These are phyloP conservation scores for Ciconia nigra DNA, from an alignment of 2,797 vertebrate genomes.

Conservation along the genomic window DNA sequence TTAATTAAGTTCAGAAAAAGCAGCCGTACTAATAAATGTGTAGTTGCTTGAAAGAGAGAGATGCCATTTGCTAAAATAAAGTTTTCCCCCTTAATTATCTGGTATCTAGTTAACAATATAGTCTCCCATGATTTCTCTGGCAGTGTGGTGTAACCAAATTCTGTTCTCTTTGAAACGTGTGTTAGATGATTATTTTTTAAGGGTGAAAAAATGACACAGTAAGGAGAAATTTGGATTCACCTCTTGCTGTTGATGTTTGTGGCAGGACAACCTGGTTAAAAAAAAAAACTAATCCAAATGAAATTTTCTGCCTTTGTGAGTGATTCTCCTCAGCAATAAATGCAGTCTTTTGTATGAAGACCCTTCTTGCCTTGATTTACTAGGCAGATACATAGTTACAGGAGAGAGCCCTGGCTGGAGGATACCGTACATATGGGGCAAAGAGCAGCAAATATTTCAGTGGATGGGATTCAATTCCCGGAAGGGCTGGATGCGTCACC, in stretches of 20 bases:
- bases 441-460: background rate
- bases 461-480: background rate
- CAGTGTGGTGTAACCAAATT: background rate
- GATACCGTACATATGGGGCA: background rate
- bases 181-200: background rate
- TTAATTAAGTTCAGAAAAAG: constrained; percentile 4
- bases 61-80: background rate
- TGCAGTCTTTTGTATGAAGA: background rate
- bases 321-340: background rate
- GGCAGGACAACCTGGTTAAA: background rate
- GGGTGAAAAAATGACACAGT: background rate
- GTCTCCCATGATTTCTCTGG: background rate
- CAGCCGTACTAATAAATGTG: background rate
- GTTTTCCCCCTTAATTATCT: background rate
- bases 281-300: background rate
- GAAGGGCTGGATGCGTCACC: background rate
- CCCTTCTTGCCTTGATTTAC: background rate
- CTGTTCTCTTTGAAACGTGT: background rate
- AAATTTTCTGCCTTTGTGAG: background rate
- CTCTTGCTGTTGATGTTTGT: background rate
- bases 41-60: background rate
- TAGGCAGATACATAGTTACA: background rate
- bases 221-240: background rate
- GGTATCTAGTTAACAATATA: background rate
- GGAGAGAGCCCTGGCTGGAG: background rate